Conservation (phyloP, 2,113 vertebrate genomes). For the Hyperopisus bebe region DNA sequence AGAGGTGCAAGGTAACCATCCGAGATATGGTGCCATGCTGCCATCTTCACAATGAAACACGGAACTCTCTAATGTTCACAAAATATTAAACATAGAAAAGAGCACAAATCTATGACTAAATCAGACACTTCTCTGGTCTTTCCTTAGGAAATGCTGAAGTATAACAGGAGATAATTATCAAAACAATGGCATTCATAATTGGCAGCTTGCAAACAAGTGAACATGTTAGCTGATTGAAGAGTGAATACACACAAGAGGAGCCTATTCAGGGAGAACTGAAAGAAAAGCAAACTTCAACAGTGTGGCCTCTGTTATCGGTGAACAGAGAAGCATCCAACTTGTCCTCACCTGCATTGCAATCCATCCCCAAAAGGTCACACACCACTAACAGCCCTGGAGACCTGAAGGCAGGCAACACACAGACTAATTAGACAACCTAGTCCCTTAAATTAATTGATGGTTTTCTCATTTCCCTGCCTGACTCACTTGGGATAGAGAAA, state of each 20-base stretch:
- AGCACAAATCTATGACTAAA: neutral
- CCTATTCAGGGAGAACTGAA: neutral
- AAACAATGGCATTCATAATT: neutral
- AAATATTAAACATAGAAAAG: neutral
- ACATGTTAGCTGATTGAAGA: neutral
- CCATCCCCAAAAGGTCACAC: neutral
- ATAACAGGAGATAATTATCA: neutral
- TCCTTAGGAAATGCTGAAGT: neutral
- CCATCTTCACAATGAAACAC: neutral
- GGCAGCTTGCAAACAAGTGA: neutral
- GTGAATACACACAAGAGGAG: neutral
- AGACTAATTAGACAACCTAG: conserved; percentile 26
- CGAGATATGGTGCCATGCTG: neutral
- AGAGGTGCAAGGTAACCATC: neutral
- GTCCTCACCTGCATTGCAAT: neutral
- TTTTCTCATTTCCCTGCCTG: conserved; percentile 6
- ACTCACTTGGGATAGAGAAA: neutral
- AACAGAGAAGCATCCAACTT: neutral
- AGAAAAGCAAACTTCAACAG: neutral
- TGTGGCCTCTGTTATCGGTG: neutral
- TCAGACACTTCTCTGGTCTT: neutral
- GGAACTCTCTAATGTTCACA: neutral
- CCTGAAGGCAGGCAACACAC: neutral
- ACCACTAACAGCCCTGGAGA: neutral
- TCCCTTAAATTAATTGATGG: conserved; percentile 23